A percentile compares a stretch with the other conserved stretches of the same genome.
phyloP scores from a whole-genome alignment of 2,113 vertebrate genomes.

The Chamaetylas fuelleborni region DNA sequence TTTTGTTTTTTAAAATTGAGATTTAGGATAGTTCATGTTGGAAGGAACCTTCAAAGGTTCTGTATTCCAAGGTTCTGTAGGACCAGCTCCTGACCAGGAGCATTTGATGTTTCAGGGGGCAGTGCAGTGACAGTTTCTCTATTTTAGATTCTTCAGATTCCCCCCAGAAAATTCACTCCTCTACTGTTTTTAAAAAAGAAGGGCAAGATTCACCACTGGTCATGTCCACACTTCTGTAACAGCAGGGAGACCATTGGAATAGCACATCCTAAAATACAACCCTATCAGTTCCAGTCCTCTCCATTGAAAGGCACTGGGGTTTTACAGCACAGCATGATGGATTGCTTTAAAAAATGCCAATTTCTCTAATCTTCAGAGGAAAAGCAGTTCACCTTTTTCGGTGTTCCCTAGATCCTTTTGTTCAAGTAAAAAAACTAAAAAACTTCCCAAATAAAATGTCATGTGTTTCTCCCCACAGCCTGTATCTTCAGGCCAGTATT shows the following conservation, averaged over 20 bases:
- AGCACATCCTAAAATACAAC: not conserved
- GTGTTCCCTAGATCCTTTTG: not conserved
- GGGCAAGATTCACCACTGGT: not conserved
- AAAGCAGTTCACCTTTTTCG: not conserved
- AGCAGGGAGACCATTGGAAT: not conserved
- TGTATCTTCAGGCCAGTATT: not conserved
- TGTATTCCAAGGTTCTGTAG: not conserved
- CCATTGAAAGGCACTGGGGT: not conserved
- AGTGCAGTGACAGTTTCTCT: not conserved
- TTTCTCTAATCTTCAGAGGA: conserved; percentile 1
- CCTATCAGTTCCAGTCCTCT: not conserved
- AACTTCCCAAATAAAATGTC: not conserved
- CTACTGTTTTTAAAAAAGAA: not conserved
- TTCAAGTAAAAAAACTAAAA: not conserved
- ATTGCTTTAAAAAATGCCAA: conserved; percentile 4
- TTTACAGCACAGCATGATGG: not conserved
- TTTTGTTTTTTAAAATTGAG: not conserved
- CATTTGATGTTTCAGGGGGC: not conserved
- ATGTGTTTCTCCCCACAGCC: not conserved
- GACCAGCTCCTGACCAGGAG: not conserved
- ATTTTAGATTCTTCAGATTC: not conserved
- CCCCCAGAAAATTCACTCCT: not conserved
- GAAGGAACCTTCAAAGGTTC: not conserved
- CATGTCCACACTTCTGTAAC: not conserved
- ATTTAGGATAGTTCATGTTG: not conserved